Evolutionary conservation across 2,797 vertebrate genomes (phyloP).

Genomic region (Scleropages formosus): DNA sequence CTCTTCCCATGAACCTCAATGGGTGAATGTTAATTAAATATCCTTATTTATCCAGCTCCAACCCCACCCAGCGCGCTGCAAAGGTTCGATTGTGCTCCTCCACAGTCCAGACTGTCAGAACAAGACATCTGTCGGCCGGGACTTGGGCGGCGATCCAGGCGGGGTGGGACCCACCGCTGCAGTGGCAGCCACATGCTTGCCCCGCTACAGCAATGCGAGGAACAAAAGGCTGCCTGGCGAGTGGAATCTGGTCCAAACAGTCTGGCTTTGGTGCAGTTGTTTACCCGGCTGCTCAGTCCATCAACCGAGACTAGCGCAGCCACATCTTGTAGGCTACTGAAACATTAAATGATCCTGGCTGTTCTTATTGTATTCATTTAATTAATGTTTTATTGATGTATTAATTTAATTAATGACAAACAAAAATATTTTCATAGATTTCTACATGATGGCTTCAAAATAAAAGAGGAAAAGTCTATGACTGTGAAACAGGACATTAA

Average conservation of each 20-base stretch:
- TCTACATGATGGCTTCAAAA: too few species aligned
- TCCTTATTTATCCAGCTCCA: slow-evolving; percentile 37
- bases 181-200: background rate
- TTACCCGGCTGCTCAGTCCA: background rate
- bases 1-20: slow-evolving; percentile 24
- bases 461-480: too few species aligned
- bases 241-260: background rate
- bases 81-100: slow-evolving; percentile 36
- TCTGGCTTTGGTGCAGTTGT: background rate
- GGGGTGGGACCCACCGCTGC: too few species aligned
- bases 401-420: too few species aligned
- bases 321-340: background rate
- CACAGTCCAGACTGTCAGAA: slow-evolving; percentile 32
- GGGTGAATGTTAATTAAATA: slow-evolving; percentile 52
- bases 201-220: background rate
- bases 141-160: slow-evolving; percentile 23
- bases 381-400: background rate
- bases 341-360: background rate
- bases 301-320: background rate
- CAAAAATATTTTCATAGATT: too few species aligned
- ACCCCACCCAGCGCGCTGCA: slow-evolving; percentile 33
- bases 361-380: background rate
- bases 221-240: background rate
- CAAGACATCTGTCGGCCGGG: slow-evolving; percentile 41
- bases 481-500: too few species aligned